These are phyloP conservation scores for Drosophila aff. DNA, from an alignment of 1,140 invertebrate genomes.

Conservation along the genomic window DNA sequence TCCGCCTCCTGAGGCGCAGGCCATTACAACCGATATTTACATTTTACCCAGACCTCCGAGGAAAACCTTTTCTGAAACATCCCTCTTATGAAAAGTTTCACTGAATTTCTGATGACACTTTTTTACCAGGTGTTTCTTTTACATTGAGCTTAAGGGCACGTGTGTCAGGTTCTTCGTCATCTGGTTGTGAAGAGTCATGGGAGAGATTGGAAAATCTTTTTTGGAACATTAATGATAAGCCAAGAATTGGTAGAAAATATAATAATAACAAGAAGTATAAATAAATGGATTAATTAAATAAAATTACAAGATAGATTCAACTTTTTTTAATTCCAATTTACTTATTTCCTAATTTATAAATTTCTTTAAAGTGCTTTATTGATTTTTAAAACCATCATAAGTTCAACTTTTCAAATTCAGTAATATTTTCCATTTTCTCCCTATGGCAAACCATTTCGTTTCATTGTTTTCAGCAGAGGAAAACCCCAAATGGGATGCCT, in stretches of 20 bases:
- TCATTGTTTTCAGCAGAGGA: conserved; percentile 3
- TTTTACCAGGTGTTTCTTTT: conserved; percentile 22
- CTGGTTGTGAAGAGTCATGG: too few relatives aligned
- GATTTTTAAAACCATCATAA: not conserved
- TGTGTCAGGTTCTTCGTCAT: conserved; percentile 12
- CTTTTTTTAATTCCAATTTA: not conserved
- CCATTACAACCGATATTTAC: conserved; percentile 77
- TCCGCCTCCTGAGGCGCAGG: conserved; percentile 42
- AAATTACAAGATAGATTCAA: not conserved
- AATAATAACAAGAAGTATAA: not conserved
- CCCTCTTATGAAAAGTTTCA: conserved; percentile 38
- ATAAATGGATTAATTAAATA: not conserved
- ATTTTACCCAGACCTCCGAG: conserved; percentile 46
- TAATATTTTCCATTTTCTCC: conserved; percentile 5
- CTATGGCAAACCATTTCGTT: not conserved
- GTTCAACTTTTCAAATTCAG: not conserved
- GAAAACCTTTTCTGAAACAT: conserved; percentile 28
- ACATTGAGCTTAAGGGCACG: conserved; percentile 14
- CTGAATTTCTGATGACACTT: conserved; percentile 51
- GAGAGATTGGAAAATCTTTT: too few relatives aligned
- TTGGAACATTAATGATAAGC: not conserved
- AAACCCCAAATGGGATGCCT: conserved; percentile 30
- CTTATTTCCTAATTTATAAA: not conserved
- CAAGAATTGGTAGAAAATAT: not conserved
- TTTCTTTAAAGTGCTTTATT: not conserved